These are phyloP conservation scores for Bombyx mori DNA, from an alignment of 1,140 invertebrate species.

Conservation along the genomic window DNA sequence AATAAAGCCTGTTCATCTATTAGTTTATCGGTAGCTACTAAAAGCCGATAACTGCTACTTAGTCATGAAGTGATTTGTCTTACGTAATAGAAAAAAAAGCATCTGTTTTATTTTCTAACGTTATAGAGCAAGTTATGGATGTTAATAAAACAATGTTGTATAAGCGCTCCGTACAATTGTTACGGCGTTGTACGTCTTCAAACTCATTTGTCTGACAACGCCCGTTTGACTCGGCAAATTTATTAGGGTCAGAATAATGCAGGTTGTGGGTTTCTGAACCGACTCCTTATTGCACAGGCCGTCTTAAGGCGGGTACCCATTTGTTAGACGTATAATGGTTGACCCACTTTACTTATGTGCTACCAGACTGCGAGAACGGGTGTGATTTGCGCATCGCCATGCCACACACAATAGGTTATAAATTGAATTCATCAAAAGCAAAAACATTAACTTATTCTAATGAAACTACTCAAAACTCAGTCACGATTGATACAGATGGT, in stretches of 20 bases:
- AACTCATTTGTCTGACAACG: constrained; percentile 65
- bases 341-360: constrained; percentile 56
- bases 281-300: constrained; percentile 59
- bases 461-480: no score
- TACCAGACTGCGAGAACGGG: constrained; percentile 30
- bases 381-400: constrained; percentile 38
- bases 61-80: no score
- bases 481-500: no score
- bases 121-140: not conserved
- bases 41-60: no score
- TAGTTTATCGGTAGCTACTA: no score
- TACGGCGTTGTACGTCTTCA: constrained; percentile 42
- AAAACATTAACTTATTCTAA: no score
- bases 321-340: constrained; percentile 65
- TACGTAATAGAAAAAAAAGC: no score
- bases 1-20: no score
- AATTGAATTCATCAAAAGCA: no score
- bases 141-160: constrained; percentile 1
- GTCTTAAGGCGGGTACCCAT: constrained; percentile 55
- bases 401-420: constrained; percentile 22
- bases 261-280: constrained; percentile 59
- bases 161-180: constrained; percentile 6
- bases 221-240: constrained; percentile 65
- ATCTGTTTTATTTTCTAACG: no score
- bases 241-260: constrained; percentile 69